phyloP scores from a whole-genome alignment of 2,888 invertebrate species.

The Acanthococcus lagerstroemiae region DNA sequence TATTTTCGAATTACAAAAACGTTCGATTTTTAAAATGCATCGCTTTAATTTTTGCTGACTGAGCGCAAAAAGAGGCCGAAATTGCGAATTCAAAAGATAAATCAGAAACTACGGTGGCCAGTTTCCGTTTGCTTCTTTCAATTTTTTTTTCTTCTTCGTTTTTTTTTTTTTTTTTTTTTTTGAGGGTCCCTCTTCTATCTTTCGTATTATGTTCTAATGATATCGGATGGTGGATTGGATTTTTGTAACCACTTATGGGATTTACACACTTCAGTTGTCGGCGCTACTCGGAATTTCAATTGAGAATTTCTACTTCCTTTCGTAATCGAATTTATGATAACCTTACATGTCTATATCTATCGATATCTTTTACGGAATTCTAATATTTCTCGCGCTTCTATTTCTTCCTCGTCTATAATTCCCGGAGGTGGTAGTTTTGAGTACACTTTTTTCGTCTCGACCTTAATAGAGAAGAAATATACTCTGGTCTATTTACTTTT shows the following conservation, averaged over 20 bases:
- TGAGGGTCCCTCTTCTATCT: not conserved
- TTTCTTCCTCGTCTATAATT: not conserved
- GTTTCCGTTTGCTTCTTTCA: conserved; percentile 22
- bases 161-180: not conserved
- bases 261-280: conserved; percentile 30
- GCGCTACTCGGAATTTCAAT: conserved; percentile 25
- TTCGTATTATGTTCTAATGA: conserved; percentile 26
- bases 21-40: conserved; percentile 28
- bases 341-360: conserved; percentile 29
- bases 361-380: conserved; percentile 26
- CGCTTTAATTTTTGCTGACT: conserved; percentile 29
- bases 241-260: conserved; percentile 30
- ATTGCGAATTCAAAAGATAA: conserved; percentile 28
- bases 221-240: conserved; percentile 29
- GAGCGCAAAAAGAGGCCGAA: conserved; percentile 8
- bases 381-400: conserved; percentile 16
- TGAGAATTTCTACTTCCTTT: conserved; percentile 22
- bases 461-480: too few relatives aligned
- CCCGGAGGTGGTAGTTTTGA: conserved; percentile 19
- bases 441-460: conserved; percentile 4
- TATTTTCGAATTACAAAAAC: conserved; percentile 24
- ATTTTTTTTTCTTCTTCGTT: conserved; percentile 18
- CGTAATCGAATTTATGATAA: conserved; percentile 30
- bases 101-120: conserved; percentile 21
- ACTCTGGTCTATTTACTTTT: too few relatives aligned